Percentiles rank a stretch among this genome's conserved stretches.
phyloP scores from a whole-genome alignment of 2,113 vertebrate genomes.

The Zosterops borbonicus region DNA sequence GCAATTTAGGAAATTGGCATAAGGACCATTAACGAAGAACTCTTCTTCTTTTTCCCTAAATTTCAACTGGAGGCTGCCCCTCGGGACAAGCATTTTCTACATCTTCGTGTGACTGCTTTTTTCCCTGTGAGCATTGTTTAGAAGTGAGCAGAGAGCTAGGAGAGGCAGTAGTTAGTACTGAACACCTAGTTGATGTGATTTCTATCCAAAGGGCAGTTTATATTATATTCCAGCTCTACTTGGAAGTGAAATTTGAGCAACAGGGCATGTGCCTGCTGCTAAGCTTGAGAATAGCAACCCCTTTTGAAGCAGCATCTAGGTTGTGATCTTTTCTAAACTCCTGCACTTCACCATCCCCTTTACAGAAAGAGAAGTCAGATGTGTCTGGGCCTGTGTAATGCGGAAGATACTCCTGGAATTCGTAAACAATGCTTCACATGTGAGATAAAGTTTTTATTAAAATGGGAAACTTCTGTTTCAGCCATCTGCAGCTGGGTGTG shows the following conservation, averaged over 20 bases:
- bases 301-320: not conserved
- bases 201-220: not conserved
- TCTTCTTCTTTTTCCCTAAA: not conserved
- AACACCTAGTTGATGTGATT: not conserved
- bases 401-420: slow-evolving; percentile 11
- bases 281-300: not conserved
- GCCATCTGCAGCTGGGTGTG: slow-evolving; percentile 40
- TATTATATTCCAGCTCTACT: not conserved
- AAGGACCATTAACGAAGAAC: not conserved
- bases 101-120: not conserved
- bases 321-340: not conserved
- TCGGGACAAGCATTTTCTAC: not conserved
- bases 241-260: not conserved
- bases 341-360: not conserved
- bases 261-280: not conserved
- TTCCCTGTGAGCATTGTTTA: not conserved
- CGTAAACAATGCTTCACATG: slow-evolving; percentile 15
- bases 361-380: not conserved
- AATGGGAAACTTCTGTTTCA: slow-evolving; percentile 17
- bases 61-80: not conserved
- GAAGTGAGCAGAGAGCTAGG: not conserved
- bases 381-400: not conserved
- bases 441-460: slow-evolving; percentile 42
- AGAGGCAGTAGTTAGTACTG: not conserved
- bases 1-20: not conserved